Evolutionary conservation across 2,113 vertebrate species (phyloP).

Genomic region (Vidua chalybeata): DNA sequence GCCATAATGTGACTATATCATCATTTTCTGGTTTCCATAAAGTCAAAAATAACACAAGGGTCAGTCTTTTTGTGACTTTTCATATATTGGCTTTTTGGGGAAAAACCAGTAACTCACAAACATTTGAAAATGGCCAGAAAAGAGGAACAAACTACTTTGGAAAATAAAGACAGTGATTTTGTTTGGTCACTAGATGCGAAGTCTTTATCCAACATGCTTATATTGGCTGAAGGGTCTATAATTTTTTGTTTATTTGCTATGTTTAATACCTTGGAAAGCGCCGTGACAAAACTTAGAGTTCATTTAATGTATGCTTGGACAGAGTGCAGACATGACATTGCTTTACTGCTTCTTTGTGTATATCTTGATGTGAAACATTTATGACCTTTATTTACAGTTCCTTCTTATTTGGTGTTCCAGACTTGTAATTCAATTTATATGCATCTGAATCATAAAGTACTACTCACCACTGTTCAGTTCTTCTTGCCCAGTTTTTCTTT

Average conservation of each 20-base stretch:
- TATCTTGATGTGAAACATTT: background rate
- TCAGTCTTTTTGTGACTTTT: background rate
- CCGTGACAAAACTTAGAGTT: background rate
- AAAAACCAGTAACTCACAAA: background rate
- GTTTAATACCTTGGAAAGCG: background rate
- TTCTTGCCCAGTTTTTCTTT: background rate
- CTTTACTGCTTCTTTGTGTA: background rate
- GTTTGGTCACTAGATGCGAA: background rate
- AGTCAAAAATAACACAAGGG: background rate
- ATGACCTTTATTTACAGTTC: constrained; percentile 33
- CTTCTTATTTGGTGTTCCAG: background rate
- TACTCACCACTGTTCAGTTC: background rate
- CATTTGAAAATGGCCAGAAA: background rate
- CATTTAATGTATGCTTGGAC: background rate
- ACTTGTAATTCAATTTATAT: background rate
- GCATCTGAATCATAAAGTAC: background rate
- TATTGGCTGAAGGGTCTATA: background rate
- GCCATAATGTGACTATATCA: background rate
- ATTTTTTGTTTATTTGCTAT: background rate
- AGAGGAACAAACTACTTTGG: background rate
- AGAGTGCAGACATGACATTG: background rate
- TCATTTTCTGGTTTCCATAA: background rate
- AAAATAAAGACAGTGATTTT: background rate
- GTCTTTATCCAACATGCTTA: background rate
- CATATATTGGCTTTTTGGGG: background rate